These are phyloP conservation scores for Drosophila dives DNA, from an alignment of 2,888 invertebrate species.

Conservation along the genomic window DNA sequence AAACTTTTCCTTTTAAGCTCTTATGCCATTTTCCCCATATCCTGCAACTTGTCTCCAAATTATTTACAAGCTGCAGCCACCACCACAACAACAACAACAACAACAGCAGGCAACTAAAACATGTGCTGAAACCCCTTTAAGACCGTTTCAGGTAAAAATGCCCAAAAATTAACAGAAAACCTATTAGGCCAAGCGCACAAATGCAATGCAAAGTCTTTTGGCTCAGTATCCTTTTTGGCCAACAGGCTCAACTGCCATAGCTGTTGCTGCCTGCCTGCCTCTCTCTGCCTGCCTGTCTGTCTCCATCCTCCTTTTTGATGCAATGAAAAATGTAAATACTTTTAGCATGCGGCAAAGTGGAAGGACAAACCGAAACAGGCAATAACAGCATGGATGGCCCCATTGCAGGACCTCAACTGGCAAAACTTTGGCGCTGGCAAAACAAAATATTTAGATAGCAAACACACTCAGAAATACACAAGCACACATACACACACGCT, in stretches of 20 bases:
- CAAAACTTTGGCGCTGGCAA: conserved; percentile 72
- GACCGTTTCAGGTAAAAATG: conserved; percentile 57
- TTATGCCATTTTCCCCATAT: conserved; percentile 57
- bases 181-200: conserved; percentile 70
- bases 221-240: conserved; percentile 38
- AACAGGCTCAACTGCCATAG: conserved; percentile 2
- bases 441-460: conserved; percentile 75
- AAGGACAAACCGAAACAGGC: conserved; percentile 43
- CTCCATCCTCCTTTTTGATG: conserved; percentile 28
- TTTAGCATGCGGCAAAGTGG: conserved; percentile 66
- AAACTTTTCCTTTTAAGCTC: conserved; percentile 39
- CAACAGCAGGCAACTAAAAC: conserved; percentile 22
- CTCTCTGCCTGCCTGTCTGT: not conserved
- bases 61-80: conserved; percentile 27
- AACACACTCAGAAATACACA: conserved; percentile 43
- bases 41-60: conserved; percentile 38
- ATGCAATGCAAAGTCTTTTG: conserved; percentile 50
- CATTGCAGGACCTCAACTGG: conserved; percentile 33
- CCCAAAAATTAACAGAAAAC: conserved; percentile 76
- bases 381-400: conserved; percentile 30
- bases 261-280: too few relatives aligned
- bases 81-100: conserved; percentile 15
- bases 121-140: conserved; percentile 65
- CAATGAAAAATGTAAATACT: conserved; percentile 78
- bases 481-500: conserved; percentile 15